Evolutionary conservation across 2,888 invertebrate species (phyloP).

Genomic region (Brachycybe producta): DNA sequence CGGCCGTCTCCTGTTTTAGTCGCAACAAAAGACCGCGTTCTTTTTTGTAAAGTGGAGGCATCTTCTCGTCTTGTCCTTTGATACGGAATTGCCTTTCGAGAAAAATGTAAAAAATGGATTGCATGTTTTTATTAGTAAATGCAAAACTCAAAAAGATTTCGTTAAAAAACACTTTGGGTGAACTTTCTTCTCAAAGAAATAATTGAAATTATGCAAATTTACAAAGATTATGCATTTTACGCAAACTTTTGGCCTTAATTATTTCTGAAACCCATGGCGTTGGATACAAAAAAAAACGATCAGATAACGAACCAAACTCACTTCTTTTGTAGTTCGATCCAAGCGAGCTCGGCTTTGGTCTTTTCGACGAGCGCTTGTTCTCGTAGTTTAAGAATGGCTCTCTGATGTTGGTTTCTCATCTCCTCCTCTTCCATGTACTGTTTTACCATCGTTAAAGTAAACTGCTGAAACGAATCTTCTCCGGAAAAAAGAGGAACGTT

Average conservation of each 20-base stretch:
- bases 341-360: conserved; percentile 49
- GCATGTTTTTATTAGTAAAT: too few species aligned
- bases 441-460: conserved; percentile 34
- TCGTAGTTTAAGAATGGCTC: conserved; percentile 49
- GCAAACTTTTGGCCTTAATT: too few species aligned
- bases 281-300: not conserved
- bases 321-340: conserved; percentile 52
- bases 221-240: too few species aligned
- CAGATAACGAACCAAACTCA: conserved; percentile 20
- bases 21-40: conserved; percentile 53
- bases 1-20: conserved; percentile 52
- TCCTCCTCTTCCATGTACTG: conserved; percentile 50
- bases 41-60: conserved; percentile 50
- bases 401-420: conserved; percentile 49
- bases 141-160: conserved; percentile 2
- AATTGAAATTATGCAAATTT: too few species aligned
- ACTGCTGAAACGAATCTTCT: conserved; percentile 33
- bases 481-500: conserved; percentile 18
- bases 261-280: too few species aligned
- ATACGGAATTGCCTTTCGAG: conserved; percentile 37
- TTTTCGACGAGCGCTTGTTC: conserved; percentile 53
- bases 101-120: too few species aligned
- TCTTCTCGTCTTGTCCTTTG: conserved; percentile 43
- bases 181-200: too few species aligned
- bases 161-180: too few species aligned